phyloP scores from a whole-genome alignment of 2,888 invertebrate species.

The Mongoloraphidia duomilia region DNA sequence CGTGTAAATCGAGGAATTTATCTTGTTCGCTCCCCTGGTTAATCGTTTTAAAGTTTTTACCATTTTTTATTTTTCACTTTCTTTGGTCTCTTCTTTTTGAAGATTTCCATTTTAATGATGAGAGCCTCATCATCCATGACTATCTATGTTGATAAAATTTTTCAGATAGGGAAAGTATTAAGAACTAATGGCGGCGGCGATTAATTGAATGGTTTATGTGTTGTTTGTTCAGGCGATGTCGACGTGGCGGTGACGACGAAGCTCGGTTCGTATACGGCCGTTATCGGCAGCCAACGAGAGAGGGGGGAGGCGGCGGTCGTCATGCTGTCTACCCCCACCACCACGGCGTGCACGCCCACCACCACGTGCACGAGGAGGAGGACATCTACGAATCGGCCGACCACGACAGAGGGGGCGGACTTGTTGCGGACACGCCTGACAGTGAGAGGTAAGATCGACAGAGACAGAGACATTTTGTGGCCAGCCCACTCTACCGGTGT shows the following conservation, averaged over 20 bases:
- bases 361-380: slow-evolving; percentile 58
- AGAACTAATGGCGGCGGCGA: too few relatives aligned
- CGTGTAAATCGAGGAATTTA: too few relatives aligned
- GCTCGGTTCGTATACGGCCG: slow-evolving; percentile 54
- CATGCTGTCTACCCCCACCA: slow-evolving; percentile 26
- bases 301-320: slow-evolving; percentile 31
- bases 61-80: background rate
- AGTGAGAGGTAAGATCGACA: slow-evolving; percentile 63
- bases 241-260: slow-evolving; percentile 44
- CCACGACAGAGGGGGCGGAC: slow-evolving; percentile 40
- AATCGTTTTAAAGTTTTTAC: background rate
- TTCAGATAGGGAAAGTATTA: too few relatives aligned
- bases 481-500: slow-evolving; percentile 1
- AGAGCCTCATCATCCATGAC: too few relatives aligned
- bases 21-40: background rate
- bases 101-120: background rate
- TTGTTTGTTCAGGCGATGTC: slow-evolving; percentile 36
- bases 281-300: slow-evolving; percentile 46
- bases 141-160: too few relatives aligned
- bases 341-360: slow-evolving; percentile 30
- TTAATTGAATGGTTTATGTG: background rate
- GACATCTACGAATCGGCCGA: slow-evolving; percentile 79
- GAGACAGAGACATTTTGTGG: background rate
- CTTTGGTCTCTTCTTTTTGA: too few relatives aligned
- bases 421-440: slow-evolving; percentile 44